Base-by-base conservation (phyloP, 2,888 invertebrate genomes). In the Portevinia maculata region DNA sequence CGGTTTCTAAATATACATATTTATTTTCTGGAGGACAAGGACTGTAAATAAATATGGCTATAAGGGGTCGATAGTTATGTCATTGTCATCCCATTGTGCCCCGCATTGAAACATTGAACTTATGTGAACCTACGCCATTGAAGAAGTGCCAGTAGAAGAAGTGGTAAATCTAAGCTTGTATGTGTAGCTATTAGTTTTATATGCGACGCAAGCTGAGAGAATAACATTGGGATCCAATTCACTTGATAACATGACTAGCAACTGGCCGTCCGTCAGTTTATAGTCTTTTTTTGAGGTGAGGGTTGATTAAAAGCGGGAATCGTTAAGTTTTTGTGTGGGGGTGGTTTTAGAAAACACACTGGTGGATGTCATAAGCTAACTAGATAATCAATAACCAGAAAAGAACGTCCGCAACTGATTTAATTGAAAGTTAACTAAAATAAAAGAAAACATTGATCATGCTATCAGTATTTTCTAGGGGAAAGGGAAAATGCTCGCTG, bases 321-420 rank as follows among this genome's bases (percentile, higher is more conserved):
- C 57, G 39, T 15, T 30, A 3, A 37, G 15, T 39, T 9, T 37
- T 5, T 46, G 28, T 50, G 34, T 19, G 9, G 59, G 37, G 30
- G 50, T 59, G 30, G 57, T 11, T 19, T 52, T 6, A n/a, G 17
- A 11, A 9, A 28, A n/a, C 41, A 64, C 24, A 37, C 28, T 46
- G 11, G 32, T 46, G 64, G 21, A 28, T 13, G 44, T 41, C 37
- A 53, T n/a, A 37, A 44, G 28, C 34, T 37, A 57, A 52, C 7
- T 46, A 37, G 44, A 73, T 65, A 79, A 79, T 79, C 73, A 53
- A 79, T 70, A 70, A 64, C 39, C 41, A 70, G 24, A 67, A 57
- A 78, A 28, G 15, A 41, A 46, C 15, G 15, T 15, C 46, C 3
- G 9, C 37, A 64, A 69, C 30, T 37, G 34, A 46, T 37, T 71